phyloP scores from a whole-genome alignment of 2,888 invertebrate species.

The Dasypogon diadema region DNA sequence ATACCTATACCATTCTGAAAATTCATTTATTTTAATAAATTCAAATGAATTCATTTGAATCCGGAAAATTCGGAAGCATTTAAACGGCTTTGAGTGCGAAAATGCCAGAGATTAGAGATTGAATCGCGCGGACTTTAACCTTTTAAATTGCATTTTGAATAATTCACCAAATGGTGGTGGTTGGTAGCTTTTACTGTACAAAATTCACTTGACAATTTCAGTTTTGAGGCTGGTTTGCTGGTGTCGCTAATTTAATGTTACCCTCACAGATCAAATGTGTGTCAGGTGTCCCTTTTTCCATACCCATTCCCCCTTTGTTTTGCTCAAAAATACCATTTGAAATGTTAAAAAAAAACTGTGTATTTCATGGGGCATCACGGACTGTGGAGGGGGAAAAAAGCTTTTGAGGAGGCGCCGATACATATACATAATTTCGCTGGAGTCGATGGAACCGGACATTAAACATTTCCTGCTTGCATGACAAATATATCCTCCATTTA shows the following conservation, averaged over 20 bases:
- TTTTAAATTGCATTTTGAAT: constrained; percentile 44
- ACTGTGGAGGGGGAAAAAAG: too few relatives aligned
- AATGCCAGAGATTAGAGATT: constrained; percentile 43
- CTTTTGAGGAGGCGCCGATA: too few relatives aligned
- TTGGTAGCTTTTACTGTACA: not conserved
- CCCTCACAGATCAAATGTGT: not conserved
- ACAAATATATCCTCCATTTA: constrained; percentile 41
- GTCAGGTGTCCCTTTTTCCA: not conserved
- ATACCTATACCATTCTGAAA: constrained; percentile 2
- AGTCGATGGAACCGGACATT: constrained; percentile 36
- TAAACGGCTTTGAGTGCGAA: constrained; percentile 20
- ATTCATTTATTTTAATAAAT: constrained; percentile 49
- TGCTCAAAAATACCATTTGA: too few relatives aligned
- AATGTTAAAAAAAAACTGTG: too few relatives aligned
- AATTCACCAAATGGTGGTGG: not conserved
- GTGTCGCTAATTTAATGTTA: not conserved
- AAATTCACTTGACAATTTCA: not conserved
- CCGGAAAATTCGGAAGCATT: constrained; percentile 23
- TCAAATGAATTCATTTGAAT: constrained; percentile 41
- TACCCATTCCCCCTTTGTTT: not conserved
- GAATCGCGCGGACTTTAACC: constrained; percentile 36
- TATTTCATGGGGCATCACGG: too few relatives aligned
- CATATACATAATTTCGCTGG: constrained; percentile 15
- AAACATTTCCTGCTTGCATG: constrained; percentile 47
- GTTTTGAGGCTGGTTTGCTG: too few relatives aligned